These are phyloP conservation scores for Apamea epomidion DNA, from an alignment of 2,888 invertebrate genomes.

Conservation along the genomic window DNA sequence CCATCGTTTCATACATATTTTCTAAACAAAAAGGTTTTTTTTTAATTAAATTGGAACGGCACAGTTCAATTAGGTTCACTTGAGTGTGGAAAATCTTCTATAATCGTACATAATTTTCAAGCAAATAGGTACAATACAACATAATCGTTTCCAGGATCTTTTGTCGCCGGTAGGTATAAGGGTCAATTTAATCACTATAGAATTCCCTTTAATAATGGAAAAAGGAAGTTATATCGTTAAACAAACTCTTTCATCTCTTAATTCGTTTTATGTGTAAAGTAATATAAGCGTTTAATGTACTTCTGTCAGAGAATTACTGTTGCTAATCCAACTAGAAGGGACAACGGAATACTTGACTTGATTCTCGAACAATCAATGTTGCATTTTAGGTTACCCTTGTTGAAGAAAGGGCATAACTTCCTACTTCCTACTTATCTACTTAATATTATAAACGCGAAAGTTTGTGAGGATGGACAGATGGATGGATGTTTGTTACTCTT, in stretches of 20 bases:
- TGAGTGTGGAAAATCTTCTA: background rate
- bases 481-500: too few species aligned
- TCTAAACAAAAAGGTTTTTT: too few species aligned
- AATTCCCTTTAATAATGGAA: constrained; percentile 40
- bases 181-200: constrained; percentile 34
- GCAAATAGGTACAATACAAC: background rate
- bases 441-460: too few species aligned
- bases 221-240: constrained; percentile 55
- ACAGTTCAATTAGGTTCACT: background rate
- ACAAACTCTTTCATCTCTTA: constrained; percentile 75
- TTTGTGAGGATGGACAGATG: too few species aligned
- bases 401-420: background rate
- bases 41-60: background rate
- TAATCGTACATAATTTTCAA: background rate
- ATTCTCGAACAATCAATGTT: background rate
- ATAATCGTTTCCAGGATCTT: constrained; percentile 35
- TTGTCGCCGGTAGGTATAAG: constrained; percentile 14
- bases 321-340: constrained; percentile 34
- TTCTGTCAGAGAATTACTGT: constrained; percentile 60
- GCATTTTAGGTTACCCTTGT: background rate
- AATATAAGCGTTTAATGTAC: constrained; percentile 75
- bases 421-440: too few species aligned
- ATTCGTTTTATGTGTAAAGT: constrained; percentile 76
- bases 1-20: too few species aligned
- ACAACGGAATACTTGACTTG: background rate